Evolutionary conservation across 2,797 vertebrate genomes (phyloP), one percentile per base, ranked within the genome.

Genomic region (Hemibagrus guttatus): DNA sequence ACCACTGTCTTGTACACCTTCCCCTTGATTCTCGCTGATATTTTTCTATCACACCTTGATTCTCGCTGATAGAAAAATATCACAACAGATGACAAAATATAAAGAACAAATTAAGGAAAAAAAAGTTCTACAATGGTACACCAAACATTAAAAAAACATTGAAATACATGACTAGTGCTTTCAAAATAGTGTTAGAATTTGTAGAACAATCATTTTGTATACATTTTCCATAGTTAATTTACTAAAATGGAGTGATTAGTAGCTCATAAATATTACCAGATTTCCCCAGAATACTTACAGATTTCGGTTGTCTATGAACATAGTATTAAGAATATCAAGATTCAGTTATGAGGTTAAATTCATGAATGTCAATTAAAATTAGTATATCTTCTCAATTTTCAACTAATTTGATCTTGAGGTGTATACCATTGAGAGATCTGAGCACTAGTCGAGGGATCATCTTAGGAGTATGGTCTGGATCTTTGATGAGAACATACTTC

Each of bases 341-440:
- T 23, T 79, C 61, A 80, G 12, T 59, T 80, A 7, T 59, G 7
- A 6, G 39, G 26, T 26, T 61, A 39, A 79, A 59, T 59, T 58
- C 2, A 59, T 16, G 9, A 79, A 0, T 59, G 4, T 14, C 31
- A 79, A 1, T 59, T 80, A 59, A 80, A 26, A 59, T 4, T 75
- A 16, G 71, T 78, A 78, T 97, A 31, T 21, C 19, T 21, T 31
- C 79, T 90, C 86, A 89, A 19, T 64, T 86, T 42, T 93, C 78
- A 11, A 93, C 88, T 13, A 84, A 87, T 92, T 91, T 94, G 89
- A 96, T 94, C 89, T 91, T 94, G 75, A 99, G 90, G 87, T 97
- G 85, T 90, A 99, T 92, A 8, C 97, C 97, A 0, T 95, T 97
- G 28, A 94, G 85, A 19, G 98, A 97, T 84, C 90, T 95, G 83